A percentile compares a stretch with the other conserved stretches of the same genome.
phyloP scores from a whole-genome alignment of 2,797 vertebrate genomes.

The Arremon aurantiirostris region DNA sequence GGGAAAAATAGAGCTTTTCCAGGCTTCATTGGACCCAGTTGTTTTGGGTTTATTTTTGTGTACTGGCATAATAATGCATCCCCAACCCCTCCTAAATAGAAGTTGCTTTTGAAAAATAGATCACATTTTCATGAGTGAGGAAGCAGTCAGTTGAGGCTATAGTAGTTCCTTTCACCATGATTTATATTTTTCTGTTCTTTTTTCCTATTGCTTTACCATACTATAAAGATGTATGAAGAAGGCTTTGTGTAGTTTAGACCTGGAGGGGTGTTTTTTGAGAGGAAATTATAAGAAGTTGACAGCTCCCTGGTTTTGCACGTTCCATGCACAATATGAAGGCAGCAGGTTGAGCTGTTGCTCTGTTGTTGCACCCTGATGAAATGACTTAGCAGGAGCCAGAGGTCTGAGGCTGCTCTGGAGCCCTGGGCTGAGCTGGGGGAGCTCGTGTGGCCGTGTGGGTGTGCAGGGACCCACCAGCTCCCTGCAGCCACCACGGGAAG shows the following conservation, averaged over 20 bases:
- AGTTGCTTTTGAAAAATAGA: background rate
- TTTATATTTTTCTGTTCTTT: background rate
- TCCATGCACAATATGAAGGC: too few species aligned
- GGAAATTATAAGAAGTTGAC: background rate
- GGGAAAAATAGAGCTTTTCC: background rate
- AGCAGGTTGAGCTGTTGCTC: background rate
- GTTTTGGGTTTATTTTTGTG: background rate
- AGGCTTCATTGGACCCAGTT: background rate
- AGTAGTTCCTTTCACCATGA: background rate
- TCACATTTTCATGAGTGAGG: background rate
- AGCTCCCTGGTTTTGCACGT: background rate
- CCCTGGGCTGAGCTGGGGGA: background rate
- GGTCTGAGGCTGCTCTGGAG: background rate
- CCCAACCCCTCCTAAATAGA: background rate
- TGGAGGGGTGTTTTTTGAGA: fast-evolving
- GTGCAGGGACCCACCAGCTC: background rate
- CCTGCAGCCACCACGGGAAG: background rate
- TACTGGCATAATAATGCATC: background rate
- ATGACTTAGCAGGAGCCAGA: background rate
- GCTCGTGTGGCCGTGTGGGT: background rate
- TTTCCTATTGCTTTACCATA: background rate
- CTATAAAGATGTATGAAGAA: background rate
- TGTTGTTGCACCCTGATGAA: background rate
- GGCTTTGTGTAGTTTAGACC: background rate
- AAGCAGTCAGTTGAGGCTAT: background rate